phyloP scores from a whole-genome alignment of 2,797 vertebrate genomes.

The Sciurus vulgaris region DNA sequence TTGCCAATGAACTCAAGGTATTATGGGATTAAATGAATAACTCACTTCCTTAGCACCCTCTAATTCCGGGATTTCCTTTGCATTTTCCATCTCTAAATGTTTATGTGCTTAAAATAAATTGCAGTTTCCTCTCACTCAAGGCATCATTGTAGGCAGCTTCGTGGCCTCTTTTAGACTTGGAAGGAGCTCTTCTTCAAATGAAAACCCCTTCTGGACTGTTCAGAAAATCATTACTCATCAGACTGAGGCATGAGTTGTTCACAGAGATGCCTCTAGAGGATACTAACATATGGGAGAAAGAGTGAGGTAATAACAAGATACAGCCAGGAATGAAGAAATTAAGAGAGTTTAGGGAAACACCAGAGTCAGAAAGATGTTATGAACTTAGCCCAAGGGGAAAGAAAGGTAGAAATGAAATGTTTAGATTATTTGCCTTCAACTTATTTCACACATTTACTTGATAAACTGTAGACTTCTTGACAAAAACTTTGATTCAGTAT shows the following conservation, averaged over 20 bases:
- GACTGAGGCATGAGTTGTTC: neutral
- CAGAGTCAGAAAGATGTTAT: neutral
- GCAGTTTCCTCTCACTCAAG: neutral
- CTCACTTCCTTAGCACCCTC: neutral
- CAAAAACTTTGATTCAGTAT: neutral
- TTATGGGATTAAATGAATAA: neutral
- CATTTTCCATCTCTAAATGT: neutral
- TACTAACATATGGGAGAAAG: neutral
- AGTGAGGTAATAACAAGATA: too few species aligned
- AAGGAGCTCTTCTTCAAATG: neutral
- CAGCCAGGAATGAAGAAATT: neutral
- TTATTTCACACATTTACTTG: neutral
- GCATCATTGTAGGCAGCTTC: neutral
- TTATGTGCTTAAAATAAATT: conserved; percentile 4
- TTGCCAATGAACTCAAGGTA: neutral
- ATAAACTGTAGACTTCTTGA: neutral
- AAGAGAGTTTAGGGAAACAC: neutral
- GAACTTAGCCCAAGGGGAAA: neutral
- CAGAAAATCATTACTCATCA: neutral
- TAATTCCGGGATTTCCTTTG: neutral
- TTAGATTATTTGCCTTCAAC: neutral
- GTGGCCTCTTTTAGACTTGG: neutral
- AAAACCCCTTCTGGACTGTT: neutral
- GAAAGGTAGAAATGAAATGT: neutral
- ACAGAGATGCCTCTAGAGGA: neutral